phyloP scores from a whole-genome alignment of 1,140 invertebrate species.

The Pachypeltis micranthus region DNA sequence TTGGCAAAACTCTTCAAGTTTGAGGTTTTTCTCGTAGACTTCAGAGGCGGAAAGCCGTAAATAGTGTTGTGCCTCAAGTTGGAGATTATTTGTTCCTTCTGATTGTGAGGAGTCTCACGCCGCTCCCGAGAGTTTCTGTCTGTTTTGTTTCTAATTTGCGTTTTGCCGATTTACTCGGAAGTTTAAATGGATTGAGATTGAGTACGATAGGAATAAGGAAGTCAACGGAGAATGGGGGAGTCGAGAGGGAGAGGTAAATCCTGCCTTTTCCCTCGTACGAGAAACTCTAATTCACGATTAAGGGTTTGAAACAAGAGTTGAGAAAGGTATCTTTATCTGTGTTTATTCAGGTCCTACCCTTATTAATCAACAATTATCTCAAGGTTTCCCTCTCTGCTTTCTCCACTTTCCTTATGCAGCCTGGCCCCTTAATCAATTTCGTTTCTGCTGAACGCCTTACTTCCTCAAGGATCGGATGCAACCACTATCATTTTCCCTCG shows the following conservation, averaged over 20 bases:
- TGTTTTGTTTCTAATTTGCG: too few species aligned
- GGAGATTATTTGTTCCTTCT: too few species aligned
- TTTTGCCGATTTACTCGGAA: too few species aligned
- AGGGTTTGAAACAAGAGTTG: not conserved
- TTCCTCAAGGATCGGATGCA: not conserved
- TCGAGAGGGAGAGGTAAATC: not conserved
- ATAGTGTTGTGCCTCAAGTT: too few species aligned
- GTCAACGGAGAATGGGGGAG: not conserved
- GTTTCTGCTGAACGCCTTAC: not conserved
- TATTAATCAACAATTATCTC: not conserved
- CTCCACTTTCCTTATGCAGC: not conserved
- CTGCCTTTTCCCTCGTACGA: not conserved
- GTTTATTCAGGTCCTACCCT: not conserved
- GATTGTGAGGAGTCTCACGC: too few species aligned
- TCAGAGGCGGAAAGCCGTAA: too few species aligned
- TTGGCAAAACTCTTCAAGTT: too few species aligned
- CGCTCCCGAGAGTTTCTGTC: too few species aligned
- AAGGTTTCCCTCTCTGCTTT: too few species aligned
- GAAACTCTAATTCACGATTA: not conserved
- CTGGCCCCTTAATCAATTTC: not conserved
- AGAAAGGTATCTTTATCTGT: not conserved
- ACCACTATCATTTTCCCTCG: too few species aligned
- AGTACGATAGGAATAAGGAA: not conserved
- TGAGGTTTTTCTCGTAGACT: too few species aligned
- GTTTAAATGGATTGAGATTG: not conserved